Evolutionary conservation across 2,888 invertebrate species (phyloP).

Genomic region (Myopa testacea): DNA sequence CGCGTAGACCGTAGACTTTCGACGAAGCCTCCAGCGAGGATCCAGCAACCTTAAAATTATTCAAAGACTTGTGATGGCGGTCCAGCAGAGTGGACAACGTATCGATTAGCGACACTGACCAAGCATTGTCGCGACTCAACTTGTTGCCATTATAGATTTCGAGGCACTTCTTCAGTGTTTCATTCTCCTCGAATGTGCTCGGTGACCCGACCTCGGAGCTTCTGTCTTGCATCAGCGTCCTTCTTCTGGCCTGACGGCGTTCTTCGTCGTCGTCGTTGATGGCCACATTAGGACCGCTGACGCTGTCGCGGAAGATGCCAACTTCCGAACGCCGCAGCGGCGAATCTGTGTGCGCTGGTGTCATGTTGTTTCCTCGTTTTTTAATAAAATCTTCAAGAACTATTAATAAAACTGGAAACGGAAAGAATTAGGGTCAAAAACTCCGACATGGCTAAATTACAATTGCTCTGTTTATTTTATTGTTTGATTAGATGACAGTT

Average conservation of each 20-base stretch:
- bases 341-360: slow-evolving; percentile 63
- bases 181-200: slow-evolving; percentile 69
- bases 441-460: background rate
- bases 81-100: slow-evolving; percentile 82
- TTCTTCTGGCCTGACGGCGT: slow-evolving; percentile 68
- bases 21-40: slow-evolving; percentile 89
- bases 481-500: background rate
- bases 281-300: slow-evolving; percentile 48
- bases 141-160: slow-evolving; percentile 87
- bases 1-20: slow-evolving; percentile 87
- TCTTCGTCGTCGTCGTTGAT: slow-evolving; percentile 74
- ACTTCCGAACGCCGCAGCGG: slow-evolving; percentile 63
- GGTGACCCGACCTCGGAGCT: slow-evolving; percentile 47
- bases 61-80: slow-evolving; percentile 77
- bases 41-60: slow-evolving; percentile 83
- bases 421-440: slow-evolving; percentile 7
- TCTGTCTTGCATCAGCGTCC: slow-evolving; percentile 52
- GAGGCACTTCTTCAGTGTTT: slow-evolving; percentile 80
- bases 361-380: slow-evolving; percentile 51
- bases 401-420: background rate
- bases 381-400: background rate
- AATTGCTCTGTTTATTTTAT: background rate
- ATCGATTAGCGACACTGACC: slow-evolving; percentile 88
- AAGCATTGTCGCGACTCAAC: slow-evolving; percentile 90
- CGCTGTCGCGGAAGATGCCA: slow-evolving; percentile 56